Percentiles rank a stretch among this genome's conserved stretches.
These are phyloP conservation scores for Indicator maculatus DNA, from an alignment of 2,113 vertebrate genomes.

Conservation along the genomic window DNA sequence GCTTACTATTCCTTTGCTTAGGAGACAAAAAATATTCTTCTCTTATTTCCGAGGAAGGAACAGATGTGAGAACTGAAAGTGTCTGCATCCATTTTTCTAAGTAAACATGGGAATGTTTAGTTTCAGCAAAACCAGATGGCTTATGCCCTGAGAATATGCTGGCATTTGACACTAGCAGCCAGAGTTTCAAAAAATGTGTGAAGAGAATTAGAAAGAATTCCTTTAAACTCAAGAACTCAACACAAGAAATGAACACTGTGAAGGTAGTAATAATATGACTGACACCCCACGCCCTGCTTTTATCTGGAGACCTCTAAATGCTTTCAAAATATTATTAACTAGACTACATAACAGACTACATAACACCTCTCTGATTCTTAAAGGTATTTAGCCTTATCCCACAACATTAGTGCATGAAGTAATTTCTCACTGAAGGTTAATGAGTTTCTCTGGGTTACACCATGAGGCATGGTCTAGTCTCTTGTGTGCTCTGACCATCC, in stretches of 20 bases:
- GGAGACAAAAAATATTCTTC: background rate
- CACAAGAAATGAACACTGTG: background rate
- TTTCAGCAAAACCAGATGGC: conserved; percentile 52
- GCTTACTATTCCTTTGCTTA: conserved; percentile 24
- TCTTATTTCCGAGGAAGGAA: conserved; percentile 21
- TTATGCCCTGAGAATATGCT: conserved; percentile 15
- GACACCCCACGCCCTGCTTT: background rate
- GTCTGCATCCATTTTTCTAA: conserved; percentile 42
- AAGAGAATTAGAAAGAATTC: background rate
- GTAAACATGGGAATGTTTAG: conserved; percentile 45
- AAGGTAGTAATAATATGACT: background rate
- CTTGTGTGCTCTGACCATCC: background rate
- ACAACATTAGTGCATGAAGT: background rate
- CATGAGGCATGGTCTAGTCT: background rate
- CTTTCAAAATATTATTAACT: background rate
- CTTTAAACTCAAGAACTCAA: background rate
- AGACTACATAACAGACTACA: background rate
- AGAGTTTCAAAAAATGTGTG: background rate
- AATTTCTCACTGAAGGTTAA: conserved; percentile 25
- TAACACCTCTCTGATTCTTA: no score
- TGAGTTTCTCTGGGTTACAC: background rate
- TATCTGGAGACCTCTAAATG: background rate
- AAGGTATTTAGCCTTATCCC: no score
- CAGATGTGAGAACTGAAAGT: conserved; percentile 43
- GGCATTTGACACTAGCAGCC: conserved; percentile 53